phyloP scores from a whole-genome alignment of 2,113 vertebrate species.

The Alethe diademata region DNA sequence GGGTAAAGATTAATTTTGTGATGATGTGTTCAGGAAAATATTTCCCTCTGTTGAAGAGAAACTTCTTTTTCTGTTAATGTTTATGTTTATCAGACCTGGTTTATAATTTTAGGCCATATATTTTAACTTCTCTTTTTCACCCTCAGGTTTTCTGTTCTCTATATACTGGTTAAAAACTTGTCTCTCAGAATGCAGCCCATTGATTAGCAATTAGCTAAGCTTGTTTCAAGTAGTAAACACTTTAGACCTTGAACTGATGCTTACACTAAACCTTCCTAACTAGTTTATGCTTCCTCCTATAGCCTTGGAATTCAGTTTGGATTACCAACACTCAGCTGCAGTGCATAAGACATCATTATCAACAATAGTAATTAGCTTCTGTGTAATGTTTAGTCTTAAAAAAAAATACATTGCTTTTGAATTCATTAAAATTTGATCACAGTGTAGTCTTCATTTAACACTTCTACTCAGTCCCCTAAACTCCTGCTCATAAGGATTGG shows the following conservation, averaged over 20 bases:
- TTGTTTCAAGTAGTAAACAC: slow-evolving; percentile 17
- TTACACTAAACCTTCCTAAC: background rate
- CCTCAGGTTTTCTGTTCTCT: background rate
- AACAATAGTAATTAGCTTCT: background rate
- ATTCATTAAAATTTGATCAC: background rate
- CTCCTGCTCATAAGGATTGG: background rate
- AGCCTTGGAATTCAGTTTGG: background rate
- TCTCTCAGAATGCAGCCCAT: background rate
- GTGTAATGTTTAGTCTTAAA: background rate
- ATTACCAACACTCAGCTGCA: background rate
- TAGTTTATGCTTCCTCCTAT: background rate
- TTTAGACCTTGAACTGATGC: background rate
- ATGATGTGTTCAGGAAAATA: background rate
- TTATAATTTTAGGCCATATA: background rate
- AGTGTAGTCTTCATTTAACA: background rate
- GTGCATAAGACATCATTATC: background rate
- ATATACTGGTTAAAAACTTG: background rate
- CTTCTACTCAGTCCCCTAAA: background rate
- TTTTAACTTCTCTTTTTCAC: background rate
- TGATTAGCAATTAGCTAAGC: slow-evolving; percentile 30
- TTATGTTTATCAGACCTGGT: background rate
- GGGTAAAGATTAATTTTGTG: background rate
- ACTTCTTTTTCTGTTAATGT: background rate
- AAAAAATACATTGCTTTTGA: background rate
- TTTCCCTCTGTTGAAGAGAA: background rate